Evolutionary conservation across 2,113 vertebrate species (phyloP).

Genomic region (Lycocorax pyrrhopterus): DNA sequence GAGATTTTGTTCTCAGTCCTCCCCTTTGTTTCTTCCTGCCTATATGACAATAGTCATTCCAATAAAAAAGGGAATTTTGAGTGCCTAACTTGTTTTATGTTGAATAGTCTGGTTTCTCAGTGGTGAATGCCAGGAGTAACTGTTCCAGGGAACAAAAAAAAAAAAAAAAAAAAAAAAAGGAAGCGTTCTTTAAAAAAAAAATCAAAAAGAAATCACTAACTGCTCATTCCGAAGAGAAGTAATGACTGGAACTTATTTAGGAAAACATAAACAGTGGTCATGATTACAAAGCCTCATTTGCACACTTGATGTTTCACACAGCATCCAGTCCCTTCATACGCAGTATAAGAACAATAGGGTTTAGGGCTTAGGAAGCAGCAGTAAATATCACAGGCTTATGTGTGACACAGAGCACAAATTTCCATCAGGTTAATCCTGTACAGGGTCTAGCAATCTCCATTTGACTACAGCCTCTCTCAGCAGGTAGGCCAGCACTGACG

Average conservation of each 20-base stretch:
- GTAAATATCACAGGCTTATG: not conserved
- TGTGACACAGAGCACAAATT: not conserved
- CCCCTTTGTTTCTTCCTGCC: not conserved
- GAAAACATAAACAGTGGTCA: not conserved
- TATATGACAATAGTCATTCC: not conserved
- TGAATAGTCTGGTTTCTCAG: not conserved
- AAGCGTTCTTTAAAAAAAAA: not conserved
- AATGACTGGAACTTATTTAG: not conserved
- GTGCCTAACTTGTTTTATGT: not conserved
- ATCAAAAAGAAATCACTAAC: not conserved
- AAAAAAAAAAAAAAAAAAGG: no score
- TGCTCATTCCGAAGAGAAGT: not conserved
- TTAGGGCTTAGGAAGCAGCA: not conserved
- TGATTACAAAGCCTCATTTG: not conserved
- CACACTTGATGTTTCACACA: not conserved
- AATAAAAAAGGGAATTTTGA: not conserved
- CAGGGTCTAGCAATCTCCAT: not conserved
- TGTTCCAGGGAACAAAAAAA: not conserved
- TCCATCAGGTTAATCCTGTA: not conserved
- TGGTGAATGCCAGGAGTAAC: not conserved
- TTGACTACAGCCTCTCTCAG: not conserved
- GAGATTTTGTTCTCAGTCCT: not conserved
- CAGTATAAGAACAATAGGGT: not conserved
- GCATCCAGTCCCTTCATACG: not conserved
- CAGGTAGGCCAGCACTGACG: not conserved